Evolutionary conservation across 2,113 vertebrate species (phyloP).

Genomic region (Dolichallabes microphthalmus): DNA sequence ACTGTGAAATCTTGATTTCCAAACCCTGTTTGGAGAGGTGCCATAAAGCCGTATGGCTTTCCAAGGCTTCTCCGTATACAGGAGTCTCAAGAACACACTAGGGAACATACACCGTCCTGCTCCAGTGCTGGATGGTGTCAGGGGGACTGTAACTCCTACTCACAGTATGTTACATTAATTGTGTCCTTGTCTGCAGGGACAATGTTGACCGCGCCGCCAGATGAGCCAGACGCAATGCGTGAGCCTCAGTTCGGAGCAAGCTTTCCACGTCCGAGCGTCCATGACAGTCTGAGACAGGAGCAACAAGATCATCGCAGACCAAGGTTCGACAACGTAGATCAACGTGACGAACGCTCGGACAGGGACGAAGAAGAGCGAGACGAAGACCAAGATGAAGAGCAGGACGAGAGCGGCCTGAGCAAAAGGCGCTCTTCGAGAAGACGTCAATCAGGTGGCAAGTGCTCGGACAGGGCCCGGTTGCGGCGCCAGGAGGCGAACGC

Average conservation of each 20-base stretch:
- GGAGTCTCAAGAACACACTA: neutral
- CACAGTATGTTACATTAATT: neutral
- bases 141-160: neutral
- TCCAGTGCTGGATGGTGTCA: neutral
- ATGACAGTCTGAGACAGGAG: conserved; percentile 83
- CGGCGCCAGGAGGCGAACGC: conserved; percentile 93
- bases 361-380: conserved; percentile 76
- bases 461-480: conserved; percentile 85
- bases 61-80: neutral
- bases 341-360: conserved; percentile 84
- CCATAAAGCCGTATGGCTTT: neutral
- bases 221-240: conserved; percentile 91
- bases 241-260: conserved; percentile 91
- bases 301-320: conserved; percentile 64
- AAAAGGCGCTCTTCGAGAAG: conserved; percentile 89
- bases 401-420: conserved; percentile 82
- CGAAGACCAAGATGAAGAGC: conserved; percentile 83
- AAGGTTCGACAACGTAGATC: conserved; percentile 73
- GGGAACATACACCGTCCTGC: neutral
- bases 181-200: conserved; percentile 68
- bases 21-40: neutral
- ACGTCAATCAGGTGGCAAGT: conserved; percentile 86
- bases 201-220: conserved; percentile 97
- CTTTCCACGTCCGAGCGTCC: conserved; percentile 84
- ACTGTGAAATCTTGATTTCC: neutral